A percentile compares a stretch with the other conserved stretches of the same genome.
These are phyloP conservation scores for Clarias magur DNA, from an alignment of 2,113 vertebrate genomes.

Conservation along the genomic window DNA sequence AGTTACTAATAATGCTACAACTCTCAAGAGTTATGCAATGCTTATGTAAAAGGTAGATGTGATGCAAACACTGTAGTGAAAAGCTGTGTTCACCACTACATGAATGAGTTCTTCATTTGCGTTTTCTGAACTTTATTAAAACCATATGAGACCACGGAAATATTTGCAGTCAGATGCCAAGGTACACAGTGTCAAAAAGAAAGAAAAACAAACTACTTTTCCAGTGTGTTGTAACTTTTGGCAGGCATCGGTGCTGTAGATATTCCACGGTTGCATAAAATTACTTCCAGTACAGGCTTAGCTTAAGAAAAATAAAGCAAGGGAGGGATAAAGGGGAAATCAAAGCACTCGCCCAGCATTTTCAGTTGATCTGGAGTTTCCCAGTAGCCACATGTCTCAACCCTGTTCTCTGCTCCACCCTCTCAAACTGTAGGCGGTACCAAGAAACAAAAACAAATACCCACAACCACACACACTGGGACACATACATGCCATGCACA, in stretches of 20 bases:
- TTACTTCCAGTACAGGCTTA: background rate
- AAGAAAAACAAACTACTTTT: background rate
- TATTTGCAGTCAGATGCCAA: background rate
- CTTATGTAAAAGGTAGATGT: too few relatives aligned
- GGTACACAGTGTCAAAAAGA: background rate
- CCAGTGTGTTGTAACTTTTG: conserved; percentile 19
- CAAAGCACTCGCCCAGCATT: background rate
- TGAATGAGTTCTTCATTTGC: too few relatives aligned
- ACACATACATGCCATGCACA: background rate
- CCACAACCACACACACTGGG: conserved; percentile 6
- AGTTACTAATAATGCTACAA: too few relatives aligned
- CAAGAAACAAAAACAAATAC: conserved; percentile 30
- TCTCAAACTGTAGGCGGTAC: conserved; percentile 34
- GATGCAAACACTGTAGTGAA: too few relatives aligned
- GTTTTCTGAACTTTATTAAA: too few relatives aligned
- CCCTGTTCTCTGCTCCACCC: background rate
- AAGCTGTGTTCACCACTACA: too few relatives aligned
- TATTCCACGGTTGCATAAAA: conserved; percentile 61
- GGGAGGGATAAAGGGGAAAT: background rate
- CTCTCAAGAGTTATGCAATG: too few relatives aligned
- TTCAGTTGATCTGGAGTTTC: conserved; percentile 31
- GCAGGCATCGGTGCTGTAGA: background rate
- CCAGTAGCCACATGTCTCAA: conserved; percentile 7
- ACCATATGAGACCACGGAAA: too few relatives aligned
- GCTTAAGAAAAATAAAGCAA: conserved; percentile 44